Evolutionary conservation across 2,113 vertebrate species (phyloP), one percentile per base, ranked within the genome.

Genomic region (Epinephelus cyanopodus): DNA sequence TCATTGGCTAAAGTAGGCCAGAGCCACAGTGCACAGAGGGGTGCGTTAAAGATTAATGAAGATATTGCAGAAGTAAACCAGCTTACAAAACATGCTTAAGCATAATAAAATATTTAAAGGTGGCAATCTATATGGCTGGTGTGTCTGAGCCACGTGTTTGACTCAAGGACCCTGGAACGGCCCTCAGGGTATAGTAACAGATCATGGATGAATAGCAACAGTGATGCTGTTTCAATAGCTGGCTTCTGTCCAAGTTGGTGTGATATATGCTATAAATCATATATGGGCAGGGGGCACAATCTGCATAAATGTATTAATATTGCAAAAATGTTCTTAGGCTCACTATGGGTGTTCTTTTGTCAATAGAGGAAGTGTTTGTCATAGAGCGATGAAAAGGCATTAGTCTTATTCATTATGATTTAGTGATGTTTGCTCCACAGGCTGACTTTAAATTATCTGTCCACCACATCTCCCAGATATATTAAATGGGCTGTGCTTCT

Each of bases 11-110:
- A 92, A 91, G 83, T 84, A 88, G 83, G 85, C 62, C 81, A 81
- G 69, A 83, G 74, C 74, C 67, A 60, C 74, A 63, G 73, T 11
- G 61, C 80, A 86, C 69, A 68, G 76, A 74, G 68, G 39, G 66
- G 64, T 21, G 66, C 33, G 75, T 94, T 81, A 93, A 94, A 93
- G 78, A 92, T 94, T 93, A 77, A 95, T 94, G 90, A 88, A 68
- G 74, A 77, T 69, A 87, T 67, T 82, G 86, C 84, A 82, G 58
- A 72, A 91, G 78, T 85, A 86, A 88, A 87, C 80, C 62, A 42
- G 83, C 82, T 89, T 87, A 85, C 87, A 92, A 85, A 94, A 92
- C 82, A 89, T 85, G 67, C 84, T 88, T 88, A 88, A 77, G 70
- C 71, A 57, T 82, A 15, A 90, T 90, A 42, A 92, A 94, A 94